Conservation (phyloP, 2,888 invertebrate species). For the Onchidella celtica region DNA sequence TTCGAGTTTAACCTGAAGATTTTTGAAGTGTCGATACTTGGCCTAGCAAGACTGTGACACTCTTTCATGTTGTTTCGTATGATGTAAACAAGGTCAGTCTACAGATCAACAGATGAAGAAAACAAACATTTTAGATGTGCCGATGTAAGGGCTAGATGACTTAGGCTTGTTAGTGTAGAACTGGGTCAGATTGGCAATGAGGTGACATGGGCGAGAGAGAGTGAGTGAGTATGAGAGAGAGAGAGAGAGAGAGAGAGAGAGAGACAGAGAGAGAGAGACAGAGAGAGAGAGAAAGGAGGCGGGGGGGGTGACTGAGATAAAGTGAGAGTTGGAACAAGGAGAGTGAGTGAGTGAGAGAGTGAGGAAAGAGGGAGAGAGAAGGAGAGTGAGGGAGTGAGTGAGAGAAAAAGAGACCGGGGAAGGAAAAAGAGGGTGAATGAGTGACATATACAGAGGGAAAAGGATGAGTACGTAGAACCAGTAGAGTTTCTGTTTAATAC, state of each 20-base stretch:
- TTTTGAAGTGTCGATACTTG: too few relatives aligned
- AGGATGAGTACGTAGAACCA: too few relatives aligned
- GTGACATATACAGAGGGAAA: slow-evolving; percentile 18
- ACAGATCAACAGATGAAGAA: too few relatives aligned
- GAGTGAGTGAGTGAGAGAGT: too few relatives aligned
- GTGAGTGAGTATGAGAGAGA: slow-evolving; percentile 30
- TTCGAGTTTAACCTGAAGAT: too few relatives aligned
- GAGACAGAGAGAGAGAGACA: slow-evolving; percentile 22
- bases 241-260: slow-evolving; percentile 19
- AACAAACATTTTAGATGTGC: too few relatives aligned
- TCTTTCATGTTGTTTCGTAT: too few relatives aligned
- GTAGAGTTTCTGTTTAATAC: too few relatives aligned
- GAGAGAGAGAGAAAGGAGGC: slow-evolving; percentile 3
- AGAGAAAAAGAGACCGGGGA: background rate
- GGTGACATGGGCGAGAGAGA: background rate
- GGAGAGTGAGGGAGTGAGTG: background rate
- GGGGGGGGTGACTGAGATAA: background rate
- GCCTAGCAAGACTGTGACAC: too few relatives aligned
- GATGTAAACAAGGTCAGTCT: too few relatives aligned
- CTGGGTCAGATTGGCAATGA: background rate
- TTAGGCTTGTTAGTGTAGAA: too few relatives aligned
- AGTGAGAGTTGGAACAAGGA: background rate
- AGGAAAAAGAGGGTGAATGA: slow-evolving; percentile 1
- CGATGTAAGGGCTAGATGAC: too few relatives aligned
- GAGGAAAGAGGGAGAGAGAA: background rate